Base-by-base conservation (phyloP, 2,888 invertebrate species). In the Ypsolopha scabrella region DNA sequence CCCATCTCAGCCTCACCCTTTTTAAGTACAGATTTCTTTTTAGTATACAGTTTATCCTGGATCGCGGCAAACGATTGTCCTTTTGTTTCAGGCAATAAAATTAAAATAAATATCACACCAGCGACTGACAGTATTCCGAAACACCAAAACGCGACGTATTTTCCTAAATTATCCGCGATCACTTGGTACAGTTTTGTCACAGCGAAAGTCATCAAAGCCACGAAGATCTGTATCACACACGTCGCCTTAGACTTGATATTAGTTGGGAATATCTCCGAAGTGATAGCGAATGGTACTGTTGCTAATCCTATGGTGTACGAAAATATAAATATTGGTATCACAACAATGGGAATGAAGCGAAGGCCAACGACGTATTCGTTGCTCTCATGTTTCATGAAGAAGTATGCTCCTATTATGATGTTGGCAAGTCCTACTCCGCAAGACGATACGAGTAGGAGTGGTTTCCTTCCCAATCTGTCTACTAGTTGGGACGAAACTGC, bases 201-300 rank as follows among this genome's bases (percentile, higher is more conserved):
- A 11, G 89, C 75, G 59, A 90, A 90, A 1, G 88, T 88, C 73
- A 87, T 86, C 44, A 87, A 62, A 50, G 90, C 88, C 37, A 88
- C 90, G 57, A 87, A 86, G 63, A 90, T 86, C 52, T 90, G 88
- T 51, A 89, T 89, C 6, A 90, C 79, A 55, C 90, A 90, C 35
- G 90, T 89, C 0, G 92, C 90, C 54, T 89, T 83, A 1, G 91
- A 90, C 62, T 91, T 88, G 24, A 89, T 90, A 58, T 89, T 83
- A 3, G 88, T 78, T 43, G 92, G 89, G 67, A 92, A 90, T 64
- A 91, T 81, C 72, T 91, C 91, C 3, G 89, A 89, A 43, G 90
- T 87, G 49, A 90, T 87, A 41, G 90, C 88, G 63, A 90, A 90
- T 35, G 90, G 90, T 58, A 90, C 81, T 3, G 90, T 90, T 1